phyloP scores from a whole-genome alignment of 1,140 invertebrate species.

The Helicorthomorpha holstii region DNA sequence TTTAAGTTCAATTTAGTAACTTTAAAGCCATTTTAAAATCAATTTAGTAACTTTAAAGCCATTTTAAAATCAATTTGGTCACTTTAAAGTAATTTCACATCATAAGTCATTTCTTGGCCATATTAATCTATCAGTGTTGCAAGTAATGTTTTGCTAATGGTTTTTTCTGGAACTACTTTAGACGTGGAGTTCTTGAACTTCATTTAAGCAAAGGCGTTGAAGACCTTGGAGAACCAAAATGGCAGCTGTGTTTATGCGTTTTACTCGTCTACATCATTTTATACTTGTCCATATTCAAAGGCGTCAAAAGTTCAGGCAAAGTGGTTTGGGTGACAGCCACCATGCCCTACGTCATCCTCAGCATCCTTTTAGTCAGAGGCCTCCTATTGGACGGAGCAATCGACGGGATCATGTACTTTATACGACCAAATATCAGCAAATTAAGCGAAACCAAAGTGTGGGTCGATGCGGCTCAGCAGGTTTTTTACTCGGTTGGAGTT shows the following conservation, averaged over 20 bases:
- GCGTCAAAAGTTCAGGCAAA: slow-evolving; percentile 36
- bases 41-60: no score
- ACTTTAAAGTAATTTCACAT: no score
- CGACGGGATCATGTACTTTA: slow-evolving; percentile 29
- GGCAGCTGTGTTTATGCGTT: slow-evolving; percentile 30
- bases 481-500: slow-evolving; percentile 79
- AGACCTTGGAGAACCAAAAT: slow-evolving; percentile 27
- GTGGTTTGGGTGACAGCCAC: slow-evolving; percentile 60
- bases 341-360: slow-evolving; percentile 56
- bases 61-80: no score
- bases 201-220: slow-evolving; percentile 29
- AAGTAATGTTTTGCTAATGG: no score
- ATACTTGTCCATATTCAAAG: slow-evolving; percentile 36
- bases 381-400: slow-evolving; percentile 37
- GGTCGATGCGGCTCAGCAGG: slow-evolving; percentile 78
- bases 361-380: slow-evolving; percentile 48
- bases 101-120: no score
- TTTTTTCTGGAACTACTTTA: no score
- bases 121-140: no score
- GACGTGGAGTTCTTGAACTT: slow-evolving; percentile 26
- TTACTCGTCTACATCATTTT: slow-evolving; percentile 31
- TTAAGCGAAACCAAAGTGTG: slow-evolving; percentile 34
- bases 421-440: slow-evolving; percentile 13
- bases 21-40: no score
- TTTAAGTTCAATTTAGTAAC: no score